phyloP scores from a whole-genome alignment of 2,888 invertebrate species.

The Eupithecia dodoneata region DNA sequence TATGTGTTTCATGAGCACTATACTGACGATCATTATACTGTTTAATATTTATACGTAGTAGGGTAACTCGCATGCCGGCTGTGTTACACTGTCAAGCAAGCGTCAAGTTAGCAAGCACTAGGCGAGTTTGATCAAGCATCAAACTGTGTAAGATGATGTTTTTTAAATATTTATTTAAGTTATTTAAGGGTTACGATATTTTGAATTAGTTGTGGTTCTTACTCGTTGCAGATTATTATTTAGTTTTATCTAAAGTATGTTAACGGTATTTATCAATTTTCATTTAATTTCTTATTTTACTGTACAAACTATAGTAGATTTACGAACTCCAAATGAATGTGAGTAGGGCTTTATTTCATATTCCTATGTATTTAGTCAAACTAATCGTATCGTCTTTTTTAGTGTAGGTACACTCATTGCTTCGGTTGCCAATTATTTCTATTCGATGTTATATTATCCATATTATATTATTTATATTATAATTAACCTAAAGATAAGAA shows the following conservation, averaged over 20 bases:
- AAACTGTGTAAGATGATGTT: not conserved
- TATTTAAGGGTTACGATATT: not conserved
- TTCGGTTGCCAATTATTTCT: too few relatives aligned
- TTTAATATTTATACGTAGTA: slow-evolving; percentile 86
- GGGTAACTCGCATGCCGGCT: slow-evolving; percentile 17
- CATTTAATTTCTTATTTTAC: not conserved
- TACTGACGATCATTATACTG: slow-evolving; percentile 89
- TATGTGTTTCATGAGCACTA: slow-evolving; percentile 89
- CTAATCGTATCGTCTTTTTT: too few relatives aligned
- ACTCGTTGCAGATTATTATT: not conserved
- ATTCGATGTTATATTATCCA: too few relatives aligned
- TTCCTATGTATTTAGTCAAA: not conserved
- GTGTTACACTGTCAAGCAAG: slow-evolving; percentile 38
- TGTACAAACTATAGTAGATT: not conserved
- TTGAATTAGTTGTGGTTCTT: not conserved
- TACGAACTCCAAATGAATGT: not conserved
- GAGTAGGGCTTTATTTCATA: not conserved
- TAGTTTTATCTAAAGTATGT: not conserved
- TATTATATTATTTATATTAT: too few relatives aligned
- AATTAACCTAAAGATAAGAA: too few relatives aligned
- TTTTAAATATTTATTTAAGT: too few relatives aligned
- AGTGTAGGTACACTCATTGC: too few relatives aligned
- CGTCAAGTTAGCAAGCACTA: not conserved
- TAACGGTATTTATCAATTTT: not conserved
- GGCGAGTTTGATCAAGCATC: not conserved